A percentile compares a stretch with the other conserved stretches of the same genome.
Conservation (phyloP, 2,113 vertebrate genomes). For the Pycnonotus jocosus region DNA sequence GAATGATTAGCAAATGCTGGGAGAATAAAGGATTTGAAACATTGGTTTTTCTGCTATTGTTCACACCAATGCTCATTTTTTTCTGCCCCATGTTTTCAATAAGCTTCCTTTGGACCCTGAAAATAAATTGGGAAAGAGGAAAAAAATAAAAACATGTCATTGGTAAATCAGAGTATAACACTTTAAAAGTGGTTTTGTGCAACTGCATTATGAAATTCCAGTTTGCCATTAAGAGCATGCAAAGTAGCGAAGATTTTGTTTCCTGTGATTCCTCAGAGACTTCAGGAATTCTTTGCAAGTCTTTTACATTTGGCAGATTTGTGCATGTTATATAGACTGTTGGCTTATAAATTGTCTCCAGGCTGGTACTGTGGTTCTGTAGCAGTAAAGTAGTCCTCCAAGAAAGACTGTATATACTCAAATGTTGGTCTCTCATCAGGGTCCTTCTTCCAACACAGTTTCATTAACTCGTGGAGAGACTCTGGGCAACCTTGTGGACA, state of each 20-base stretch:
- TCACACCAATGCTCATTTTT: conserved; percentile 24
- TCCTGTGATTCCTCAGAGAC: conserved; percentile 66
- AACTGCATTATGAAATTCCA: conserved; percentile 76
- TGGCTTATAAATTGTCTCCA: conserved; percentile 91
- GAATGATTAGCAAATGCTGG: background rate
- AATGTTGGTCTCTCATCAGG: conserved; percentile 95
- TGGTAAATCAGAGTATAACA: conserved; percentile 73
- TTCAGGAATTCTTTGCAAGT: conserved; percentile 65
- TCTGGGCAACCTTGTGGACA: conserved; percentile 94
- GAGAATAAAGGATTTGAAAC: conserved; percentile 42
- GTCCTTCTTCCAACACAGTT: conserved; percentile 95
- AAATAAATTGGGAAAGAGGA: conserved; percentile 46
- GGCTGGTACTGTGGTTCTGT: conserved; percentile 97
- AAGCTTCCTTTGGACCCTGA: conserved; percentile 74
- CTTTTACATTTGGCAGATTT: conserved; percentile 74
- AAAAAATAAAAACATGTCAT: conserved; percentile 55
- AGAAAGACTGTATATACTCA: conserved; percentile 94
- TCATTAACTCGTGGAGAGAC: conserved; percentile 94
- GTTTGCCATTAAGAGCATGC: conserved; percentile 76
- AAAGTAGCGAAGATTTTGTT: conserved; percentile 68
- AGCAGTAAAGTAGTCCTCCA: conserved; percentile 97
- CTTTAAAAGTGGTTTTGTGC: conserved; percentile 81
- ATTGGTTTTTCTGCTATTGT: background rate
- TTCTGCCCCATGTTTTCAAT: conserved; percentile 13
- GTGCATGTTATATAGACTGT: conserved; percentile 60